A percentile compares a stretch with the other conserved stretches of the same genome.
Evolutionary conservation across 2,113 vertebrate genomes (phyloP).

Genomic region (Suncus etruscus): DNA sequence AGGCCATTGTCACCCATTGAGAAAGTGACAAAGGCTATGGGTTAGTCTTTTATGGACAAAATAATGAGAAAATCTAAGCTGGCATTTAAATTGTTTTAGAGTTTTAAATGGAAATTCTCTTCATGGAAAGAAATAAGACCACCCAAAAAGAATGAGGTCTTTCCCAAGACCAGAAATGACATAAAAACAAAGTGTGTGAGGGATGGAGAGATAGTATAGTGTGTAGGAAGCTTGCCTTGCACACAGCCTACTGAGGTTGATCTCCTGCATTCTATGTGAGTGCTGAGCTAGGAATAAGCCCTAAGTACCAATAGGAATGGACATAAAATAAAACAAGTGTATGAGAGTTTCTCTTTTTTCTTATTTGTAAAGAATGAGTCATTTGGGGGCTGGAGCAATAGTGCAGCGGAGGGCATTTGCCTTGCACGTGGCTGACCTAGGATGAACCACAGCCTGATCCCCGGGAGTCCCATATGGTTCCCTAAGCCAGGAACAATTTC

Average conservation of each 20-base stretch:
- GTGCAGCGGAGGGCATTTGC: no score
- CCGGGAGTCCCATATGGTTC: no score
- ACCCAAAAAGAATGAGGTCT: conserved; percentile 24
- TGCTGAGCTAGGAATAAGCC: no score
- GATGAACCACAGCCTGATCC: no score
- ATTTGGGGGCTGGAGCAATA: no score
- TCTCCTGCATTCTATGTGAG: no score
- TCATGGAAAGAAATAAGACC: conserved; percentile 38
- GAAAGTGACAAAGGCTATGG: conserved; percentile 17
- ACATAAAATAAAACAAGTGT: not conserved
- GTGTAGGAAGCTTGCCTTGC: no score
- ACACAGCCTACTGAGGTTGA: no score
- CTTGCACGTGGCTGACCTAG: no score
- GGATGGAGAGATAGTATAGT: not conserved
- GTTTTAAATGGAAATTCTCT: conserved; percentile 10
- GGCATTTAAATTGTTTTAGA: conserved; percentile 58
- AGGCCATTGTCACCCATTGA: not conserved
- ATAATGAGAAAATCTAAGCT: conserved; percentile 28
- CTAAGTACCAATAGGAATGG: not conserved
- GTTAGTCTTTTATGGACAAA: conserved; percentile 44
- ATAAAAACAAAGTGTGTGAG: not conserved
- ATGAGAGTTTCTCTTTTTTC: not conserved
- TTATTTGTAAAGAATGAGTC: no score
- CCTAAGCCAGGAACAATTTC: no score
- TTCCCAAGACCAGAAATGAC: conserved; percentile 42